Percentiles rank a stretch among this genome's conserved stretches.
phyloP scores from a whole-genome alignment of 2,888 invertebrate species.

The Andrena haemorrhoa region DNA sequence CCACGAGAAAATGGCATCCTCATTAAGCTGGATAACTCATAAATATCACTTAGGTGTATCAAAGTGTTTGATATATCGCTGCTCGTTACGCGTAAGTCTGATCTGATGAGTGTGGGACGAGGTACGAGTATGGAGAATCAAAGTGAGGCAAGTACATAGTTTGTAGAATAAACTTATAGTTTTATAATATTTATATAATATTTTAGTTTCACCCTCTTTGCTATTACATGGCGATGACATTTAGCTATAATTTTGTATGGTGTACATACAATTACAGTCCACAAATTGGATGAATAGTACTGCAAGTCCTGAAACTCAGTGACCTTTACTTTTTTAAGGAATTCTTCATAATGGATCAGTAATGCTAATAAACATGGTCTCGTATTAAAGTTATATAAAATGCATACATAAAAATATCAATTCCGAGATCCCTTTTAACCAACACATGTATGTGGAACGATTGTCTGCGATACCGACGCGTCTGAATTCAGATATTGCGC shows the following conservation, averaged over 20 bases:
- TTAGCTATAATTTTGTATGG: too few relatives aligned
- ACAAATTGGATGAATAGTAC: too few relatives aligned
- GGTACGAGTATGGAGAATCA: conserved; percentile 62
- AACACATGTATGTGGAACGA: neutral
- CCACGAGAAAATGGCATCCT: conserved; percentile 70
- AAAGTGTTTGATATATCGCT: conserved; percentile 67
- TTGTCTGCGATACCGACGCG: conserved; percentile 62
- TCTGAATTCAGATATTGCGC: conserved; percentile 10
- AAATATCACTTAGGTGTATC: conserved; percentile 79
- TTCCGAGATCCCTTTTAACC: neutral
- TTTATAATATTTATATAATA: too few relatives aligned
- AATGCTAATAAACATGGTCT: too few relatives aligned
- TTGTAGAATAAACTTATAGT: too few relatives aligned
- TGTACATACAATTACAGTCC: too few relatives aligned
- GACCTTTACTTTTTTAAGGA: too few relatives aligned
- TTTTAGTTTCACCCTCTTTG: too few relatives aligned
- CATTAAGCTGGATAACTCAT: conserved; percentile 75
- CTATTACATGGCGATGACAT: too few relatives aligned
- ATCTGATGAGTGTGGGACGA: conserved; percentile 74
- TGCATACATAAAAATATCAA: neutral
- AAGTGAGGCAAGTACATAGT: neutral
- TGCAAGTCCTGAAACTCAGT: too few relatives aligned
- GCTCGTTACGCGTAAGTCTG: conserved; percentile 73
- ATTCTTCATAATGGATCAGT: too few relatives aligned
- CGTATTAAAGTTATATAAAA: neutral